Evolutionary conservation across 1,140 invertebrate species (phyloP), one percentile per base, ranked within the genome.

Genomic region (Heliconius congener): DNA sequence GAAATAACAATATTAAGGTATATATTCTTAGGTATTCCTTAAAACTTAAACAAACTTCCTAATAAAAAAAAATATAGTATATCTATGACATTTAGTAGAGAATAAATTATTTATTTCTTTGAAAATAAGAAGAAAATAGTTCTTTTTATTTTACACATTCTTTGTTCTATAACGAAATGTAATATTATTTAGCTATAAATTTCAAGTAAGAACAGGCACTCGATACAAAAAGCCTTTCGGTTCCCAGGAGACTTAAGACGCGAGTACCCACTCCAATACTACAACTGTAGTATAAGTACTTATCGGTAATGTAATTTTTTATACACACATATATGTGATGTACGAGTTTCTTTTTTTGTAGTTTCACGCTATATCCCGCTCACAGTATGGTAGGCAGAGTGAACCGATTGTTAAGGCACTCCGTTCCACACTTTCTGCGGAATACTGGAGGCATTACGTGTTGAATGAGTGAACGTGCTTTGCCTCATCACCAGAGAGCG

Each of bases 151-250:
- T 30, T 6, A 9, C 8, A 23, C 11, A 27, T 16, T 23, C 9
- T 66, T 66, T 16, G 0, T 66, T 66, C 60, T 66, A 30, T 66
- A 66, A 16, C 60, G 3, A 30, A 66, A 66, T 30, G 27, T 66
- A 66, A 66, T 23, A 66, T 60, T 23, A 30, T 66, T 66, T 66
- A 30, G n/a, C 60, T 66, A 66, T 66, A 66, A 66, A 66, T 66
- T 27, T 66, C 60, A 66, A 66, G 60, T 30, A 66, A 66, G 27
- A 37, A 66, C 27, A 66, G 11, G 23, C 60, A 66, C 27, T 66
- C 27, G 13, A 66, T 66, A 30, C n/a, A 66, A 66, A 66, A 66
- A 66, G 60, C 11, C 60, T 66, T 30, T 30, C 11, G 27, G 27
- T 66, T 66, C 60, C 60, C 60, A 66, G 60, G 23, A 23, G 60